Evolutionary conservation across 2,113 vertebrate species (phyloP), one percentile per base, ranked within the genome.

Genomic region (Cyphomyrus discorhynchus): DNA sequence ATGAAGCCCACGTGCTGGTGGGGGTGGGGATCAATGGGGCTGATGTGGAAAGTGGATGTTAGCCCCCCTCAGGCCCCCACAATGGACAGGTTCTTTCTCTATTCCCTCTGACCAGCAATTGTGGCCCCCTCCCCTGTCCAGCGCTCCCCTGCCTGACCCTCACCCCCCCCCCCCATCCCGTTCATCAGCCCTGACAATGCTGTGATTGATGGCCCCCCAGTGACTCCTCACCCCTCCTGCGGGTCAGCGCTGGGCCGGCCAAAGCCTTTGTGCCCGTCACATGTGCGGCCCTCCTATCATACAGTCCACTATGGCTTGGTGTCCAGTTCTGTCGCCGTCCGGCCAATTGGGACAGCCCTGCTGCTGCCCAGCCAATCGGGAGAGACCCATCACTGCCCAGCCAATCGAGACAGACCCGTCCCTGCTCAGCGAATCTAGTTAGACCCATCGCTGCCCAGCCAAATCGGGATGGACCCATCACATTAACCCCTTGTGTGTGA

Each of bases 181-280:
- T 80, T 46, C 80, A 39, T 89, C 80, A 85, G 89, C 52, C 50
- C 21, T 82, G 52, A 47, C 89, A 58, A 52, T 17, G 50, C 53
- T 58, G 35, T 89, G 89, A 89, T 89, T 89, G 89, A 89, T 89
- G 88, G 39, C 49, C 52, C 88, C 88, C 88, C 88, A 45, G 49
- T 45, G 35, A 8, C 88, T 39, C 21, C 47, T 47, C 49, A 42
- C 49, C 88, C 88, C 31, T 27, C 39, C 49, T 53, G 31, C 74
- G 15, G 88, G 88, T 83, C 88, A 89, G 27, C 19, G 21, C 88
- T 10, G 50, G 49, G 47, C 77, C 17, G 74, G 31, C 13, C 49
- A 31, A 53, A 77, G 77, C 50, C 70, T 46, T 11, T 27, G 49
- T 45, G 70, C 35, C 56, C 5, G 56, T 87, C 47, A 58, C 86